A percentile compares a stretch with the other conserved stretches of the same genome.
Conservation (phyloP, 2,113 vertebrate species). For the Gnathonemus echidnorhynchus region DNA sequence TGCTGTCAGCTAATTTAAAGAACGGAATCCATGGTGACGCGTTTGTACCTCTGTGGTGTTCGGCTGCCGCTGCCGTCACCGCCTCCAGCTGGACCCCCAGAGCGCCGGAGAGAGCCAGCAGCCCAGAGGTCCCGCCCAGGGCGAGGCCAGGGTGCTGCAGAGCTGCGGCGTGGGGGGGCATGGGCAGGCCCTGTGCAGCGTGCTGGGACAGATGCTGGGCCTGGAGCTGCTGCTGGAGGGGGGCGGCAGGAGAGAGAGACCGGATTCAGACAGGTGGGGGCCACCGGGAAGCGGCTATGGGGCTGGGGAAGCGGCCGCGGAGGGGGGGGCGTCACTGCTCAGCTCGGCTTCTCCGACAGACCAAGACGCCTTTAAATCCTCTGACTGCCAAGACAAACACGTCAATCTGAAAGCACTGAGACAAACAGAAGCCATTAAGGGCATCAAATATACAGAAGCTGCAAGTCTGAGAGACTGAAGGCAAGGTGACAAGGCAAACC, state of each 20-base stretch:
- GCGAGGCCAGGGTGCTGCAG: constrained; percentile 64
- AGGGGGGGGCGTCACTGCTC: too few species aligned
- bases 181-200: constrained; percentile 61
- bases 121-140: constrained; percentile 65
- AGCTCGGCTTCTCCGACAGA: background rate
- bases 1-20: background rate
- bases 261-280: background rate
- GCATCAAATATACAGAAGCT: background rate
- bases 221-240: constrained; percentile 78
- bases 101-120: constrained; percentile 75
- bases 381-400: background rate
- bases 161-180: constrained; percentile 71
- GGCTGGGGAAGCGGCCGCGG: background rate
- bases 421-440: background rate
- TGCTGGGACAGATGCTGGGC: constrained; percentile 86
- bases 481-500: background rate
- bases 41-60: constrained; percentile 70
- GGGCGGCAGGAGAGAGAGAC: background rate
- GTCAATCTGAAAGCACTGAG: background rate
- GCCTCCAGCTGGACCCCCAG: constrained; percentile 75
- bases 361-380: background rate
- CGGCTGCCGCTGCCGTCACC: constrained; percentile 43
- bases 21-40: background rate
- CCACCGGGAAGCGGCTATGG: background rate
- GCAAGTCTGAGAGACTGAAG: background rate